Evolutionary conservation across 2,888 invertebrate species (phyloP).

Genomic region (Tricholauxania praeusta): DNA sequence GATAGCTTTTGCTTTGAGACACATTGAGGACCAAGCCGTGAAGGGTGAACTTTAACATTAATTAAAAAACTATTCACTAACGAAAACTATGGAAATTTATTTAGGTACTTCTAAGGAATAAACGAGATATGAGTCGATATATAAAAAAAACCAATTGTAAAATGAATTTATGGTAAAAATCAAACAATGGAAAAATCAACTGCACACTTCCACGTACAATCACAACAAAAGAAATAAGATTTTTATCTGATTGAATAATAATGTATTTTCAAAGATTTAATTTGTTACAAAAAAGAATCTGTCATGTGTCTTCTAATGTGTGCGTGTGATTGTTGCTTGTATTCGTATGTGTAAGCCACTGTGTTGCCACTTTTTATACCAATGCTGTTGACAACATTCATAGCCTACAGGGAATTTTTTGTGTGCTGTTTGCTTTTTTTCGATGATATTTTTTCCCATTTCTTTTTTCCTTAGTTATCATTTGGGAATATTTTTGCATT

Average conservation of each 20-base stretch:
- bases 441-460: neutral
- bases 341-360: neutral
- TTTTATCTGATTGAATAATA: slow-evolving; percentile 63
- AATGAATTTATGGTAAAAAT: neutral
- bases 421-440: neutral
- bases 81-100: no score
- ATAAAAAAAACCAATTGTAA: no score
- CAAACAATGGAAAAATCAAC: neutral
- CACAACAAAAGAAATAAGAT: slow-evolving; percentile 25
- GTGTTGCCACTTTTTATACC: neutral
- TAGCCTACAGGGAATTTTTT: slow-evolving; percentile 10
- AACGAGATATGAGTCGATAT: no score
- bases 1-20: no score
- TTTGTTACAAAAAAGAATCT: slow-evolving; percentile 45
- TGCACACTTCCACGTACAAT: neutral
- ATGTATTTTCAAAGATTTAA: slow-evolving; percentile 60
- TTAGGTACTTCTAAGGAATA: no score
- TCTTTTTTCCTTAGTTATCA: neutral
- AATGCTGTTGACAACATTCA: slow-evolving; percentile 9
- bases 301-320: neutral
- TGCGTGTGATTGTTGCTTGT: neutral
- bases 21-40: no score
- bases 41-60: no score
- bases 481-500: slow-evolving; percentile 1
- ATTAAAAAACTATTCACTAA: no score